Evolutionary conservation across 2,113 vertebrate genomes (phyloP).

Genomic region (Glaucomys volans): DNA sequence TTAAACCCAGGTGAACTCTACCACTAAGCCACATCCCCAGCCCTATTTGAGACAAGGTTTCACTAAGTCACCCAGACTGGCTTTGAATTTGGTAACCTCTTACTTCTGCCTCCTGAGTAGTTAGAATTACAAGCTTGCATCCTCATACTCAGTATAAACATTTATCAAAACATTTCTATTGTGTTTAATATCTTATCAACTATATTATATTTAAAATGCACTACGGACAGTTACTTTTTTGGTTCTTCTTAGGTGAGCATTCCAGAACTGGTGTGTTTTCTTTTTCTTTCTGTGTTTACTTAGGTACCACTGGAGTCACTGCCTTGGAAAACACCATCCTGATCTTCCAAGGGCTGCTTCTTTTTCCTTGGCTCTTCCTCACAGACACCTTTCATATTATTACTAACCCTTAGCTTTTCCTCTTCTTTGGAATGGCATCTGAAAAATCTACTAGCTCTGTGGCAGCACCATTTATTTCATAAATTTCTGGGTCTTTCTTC

Average conservation of each 20-base stretch:
- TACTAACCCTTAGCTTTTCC: neutral
- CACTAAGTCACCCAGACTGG: too few relatives aligned
- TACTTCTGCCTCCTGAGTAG: too few relatives aligned
- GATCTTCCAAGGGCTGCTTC: constrained; percentile 83
- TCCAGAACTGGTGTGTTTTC: constrained; percentile 83
- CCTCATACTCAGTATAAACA: neutral
- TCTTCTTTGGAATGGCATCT: neutral
- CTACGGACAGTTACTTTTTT: constrained; percentile 55
- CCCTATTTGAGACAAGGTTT: too few relatives aligned
- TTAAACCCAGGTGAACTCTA: too few relatives aligned
- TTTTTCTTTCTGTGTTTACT: constrained; percentile 89
- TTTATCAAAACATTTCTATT: neutral
- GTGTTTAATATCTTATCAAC: constrained; percentile 21
- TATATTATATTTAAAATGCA: neutral
- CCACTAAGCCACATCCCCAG: too few relatives aligned
- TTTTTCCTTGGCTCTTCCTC: constrained; percentile 75
- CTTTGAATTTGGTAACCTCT: too few relatives aligned
- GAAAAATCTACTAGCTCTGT: constrained; percentile 24
- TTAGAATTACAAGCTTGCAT: too few relatives aligned
- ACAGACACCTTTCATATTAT: constrained; percentile 56
- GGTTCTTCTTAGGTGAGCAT: constrained; percentile 88
- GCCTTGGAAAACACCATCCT: constrained; percentile 77
- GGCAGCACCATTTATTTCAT: neutral
- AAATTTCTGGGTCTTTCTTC: constrained; percentile 77
- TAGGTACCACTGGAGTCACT: constrained; percentile 90